Evolutionary conservation across 2,888 invertebrate genomes (phyloP), one percentile per base, ranked within the genome.

Genomic region (Cyaniris semiargus): DNA sequence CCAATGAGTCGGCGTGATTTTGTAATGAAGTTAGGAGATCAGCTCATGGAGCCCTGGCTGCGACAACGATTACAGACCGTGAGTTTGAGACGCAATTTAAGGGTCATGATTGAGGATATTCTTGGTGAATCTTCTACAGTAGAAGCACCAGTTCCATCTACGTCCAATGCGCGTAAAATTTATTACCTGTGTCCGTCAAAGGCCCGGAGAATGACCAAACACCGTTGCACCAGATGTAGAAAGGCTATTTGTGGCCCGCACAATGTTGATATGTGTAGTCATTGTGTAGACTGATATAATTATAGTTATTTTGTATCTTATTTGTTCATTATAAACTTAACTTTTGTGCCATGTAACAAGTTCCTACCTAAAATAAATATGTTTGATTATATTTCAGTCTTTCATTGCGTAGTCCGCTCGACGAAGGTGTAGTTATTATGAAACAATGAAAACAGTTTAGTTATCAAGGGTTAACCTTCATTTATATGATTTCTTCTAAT

Each of bases 111-210:
- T 38, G 48, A 77, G 21, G 75, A 80, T 77, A 80, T 80, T 66
- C 31, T 78, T n/a, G 77, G 78, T n/a, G 58, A 77, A 34, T 78
- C 77, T 44, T 70, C 78, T 56, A 53, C 76, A 27, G 8, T 70
- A 75, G 77, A 78, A 79, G 34, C 48, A 34, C 78, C 78, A 44
- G 76, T 74, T 77, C 77, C 76, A 71, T n/a, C 76, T 78, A 56
- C 44, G 76, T 76, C 77, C 7, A 80, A 79, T 72, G 78, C 71
- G 75, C 76, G 79, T 72, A 79, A 80, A 78, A 80, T 80, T 48
- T 79, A 78, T 58, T 78, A 77, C 66, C 38, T 80, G 34, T 80
- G 79, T 77, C 77, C 78, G 10, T 78, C 80, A 18, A 78, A 76
- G 56, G 71, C 75, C 44, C 76, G 79, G 3, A 78, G 78, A 66